A percentile compares a stretch with the other conserved stretches of the same genome.
phyloP scores from a whole-genome alignment of 1,140 invertebrate species.

The Drosophila sucinea region DNA sequence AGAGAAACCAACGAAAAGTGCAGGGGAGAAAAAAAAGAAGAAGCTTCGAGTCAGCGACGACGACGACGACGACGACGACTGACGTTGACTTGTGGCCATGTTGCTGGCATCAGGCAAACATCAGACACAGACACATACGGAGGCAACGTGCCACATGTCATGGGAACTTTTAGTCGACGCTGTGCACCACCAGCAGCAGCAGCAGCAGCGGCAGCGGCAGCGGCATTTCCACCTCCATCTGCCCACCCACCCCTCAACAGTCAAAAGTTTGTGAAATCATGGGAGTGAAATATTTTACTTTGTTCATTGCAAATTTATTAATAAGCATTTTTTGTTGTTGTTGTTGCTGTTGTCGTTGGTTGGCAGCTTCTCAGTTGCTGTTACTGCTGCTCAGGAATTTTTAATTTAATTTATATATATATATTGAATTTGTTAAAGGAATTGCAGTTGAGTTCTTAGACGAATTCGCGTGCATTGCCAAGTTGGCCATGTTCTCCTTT shows the following conservation, averaged over 20 bases:
- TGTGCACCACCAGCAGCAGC: conserved; percentile 11
- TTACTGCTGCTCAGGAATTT: conserved; percentile 47
- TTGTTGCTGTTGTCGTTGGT: conserved; percentile 20
- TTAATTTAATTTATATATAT: conserved; percentile 53
- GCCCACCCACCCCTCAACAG: neutral
- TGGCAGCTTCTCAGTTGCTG: conserved; percentile 23
- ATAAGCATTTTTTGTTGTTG: conserved; percentile 55
- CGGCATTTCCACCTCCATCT: neutral
- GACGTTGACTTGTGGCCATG: conserved; percentile 66
- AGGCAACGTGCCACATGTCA: conserved; percentile 69
- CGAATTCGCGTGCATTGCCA: conserved; percentile 36
- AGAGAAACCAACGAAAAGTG: neutral
- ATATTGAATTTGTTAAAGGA: conserved; percentile 32
- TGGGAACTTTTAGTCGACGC: conserved; percentile 67
- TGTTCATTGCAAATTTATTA: conserved; percentile 71
- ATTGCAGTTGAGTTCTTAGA: conserved; percentile 4
- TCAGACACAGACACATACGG: conserved; percentile 19
- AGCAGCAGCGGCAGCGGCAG: neutral
- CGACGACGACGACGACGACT: conserved; percentile 34
- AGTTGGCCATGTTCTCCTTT: conserved; percentile 27
- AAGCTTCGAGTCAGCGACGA: neutral
- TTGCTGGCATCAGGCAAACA: conserved; percentile 41
- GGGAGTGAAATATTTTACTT: conserved; percentile 78
- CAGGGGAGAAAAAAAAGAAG: conserved; percentile 8
- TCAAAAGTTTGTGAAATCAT: conserved; percentile 69